Percentiles rank a stretch among this genome's conserved stretches.
phyloP scores from a whole-genome alignment of 2,113 vertebrate genomes.

The Otis tarda region DNA sequence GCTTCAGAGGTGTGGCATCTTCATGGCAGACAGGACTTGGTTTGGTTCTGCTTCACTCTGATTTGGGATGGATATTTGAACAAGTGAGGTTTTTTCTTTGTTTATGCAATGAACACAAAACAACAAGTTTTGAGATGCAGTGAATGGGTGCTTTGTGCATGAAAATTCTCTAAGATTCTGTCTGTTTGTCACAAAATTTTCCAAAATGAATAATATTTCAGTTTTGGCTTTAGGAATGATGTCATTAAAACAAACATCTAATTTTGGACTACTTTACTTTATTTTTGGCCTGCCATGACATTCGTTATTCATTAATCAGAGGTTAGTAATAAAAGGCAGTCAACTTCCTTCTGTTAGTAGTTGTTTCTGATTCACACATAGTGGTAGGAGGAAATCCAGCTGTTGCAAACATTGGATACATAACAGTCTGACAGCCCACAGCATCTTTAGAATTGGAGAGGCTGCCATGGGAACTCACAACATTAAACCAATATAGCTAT shows the following conservation, averaged over 20 bases:
- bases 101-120: neutral
- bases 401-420: slow-evolving; percentile 37
- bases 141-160: neutral
- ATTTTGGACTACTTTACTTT: neutral
- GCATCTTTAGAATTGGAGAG: slow-evolving; percentile 12
- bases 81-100: neutral
- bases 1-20: neutral
- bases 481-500: neutral
- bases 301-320: slow-evolving; percentile 7
- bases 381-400: slow-evolving; percentile 52
- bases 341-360: slow-evolving; percentile 5
- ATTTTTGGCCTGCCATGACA: neutral
- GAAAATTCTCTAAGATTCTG: neutral
- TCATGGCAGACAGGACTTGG: neutral
- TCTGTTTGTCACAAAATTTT: neutral
- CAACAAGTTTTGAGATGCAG: neutral
- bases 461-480: slow-evolving; percentile 63
- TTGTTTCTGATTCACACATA: slow-evolving; percentile 39
- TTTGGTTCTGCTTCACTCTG: neutral
- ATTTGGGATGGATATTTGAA: neutral
- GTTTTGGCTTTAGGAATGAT: neutral
- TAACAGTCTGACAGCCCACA: slow-evolving; percentile 24
- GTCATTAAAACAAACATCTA: neutral
- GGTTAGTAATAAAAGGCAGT: neutral
- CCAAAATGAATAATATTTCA: neutral